Evolutionary conservation across 2,888 invertebrate species (phyloP), one percentile per base, ranked within the genome.

Genomic region (Halictus ligatus): DNA sequence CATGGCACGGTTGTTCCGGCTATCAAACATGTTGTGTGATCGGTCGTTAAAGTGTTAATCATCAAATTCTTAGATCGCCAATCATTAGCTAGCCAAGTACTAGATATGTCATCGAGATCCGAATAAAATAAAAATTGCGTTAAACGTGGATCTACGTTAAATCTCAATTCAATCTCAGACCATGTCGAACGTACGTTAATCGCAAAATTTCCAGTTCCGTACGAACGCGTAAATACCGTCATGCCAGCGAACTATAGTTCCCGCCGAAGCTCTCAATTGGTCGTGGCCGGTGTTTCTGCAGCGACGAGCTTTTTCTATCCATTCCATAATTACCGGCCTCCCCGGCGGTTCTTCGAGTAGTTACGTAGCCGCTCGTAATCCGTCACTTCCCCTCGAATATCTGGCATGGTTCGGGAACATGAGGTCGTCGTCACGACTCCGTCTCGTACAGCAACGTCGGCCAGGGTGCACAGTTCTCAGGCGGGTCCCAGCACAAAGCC

Each of bases 291-390:
- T 18, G 35, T 35, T 40, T 48, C 79, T 71, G 2, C 40, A 10
- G 35, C 46, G 60, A 46, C 46, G 18, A 15, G n/a, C 58, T 71
- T 81, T 75, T 69, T 60, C 50, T 72, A 12, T 75, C 43, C 40
- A 15, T 50, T 84, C 75, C 60, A 75, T 64, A 72, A 72, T 83
- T 75, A 75, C 58, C 48, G 72, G 48, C 69, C 74, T 50, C n/a
- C 75, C 71, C 50, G 35, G 35, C 40, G 48, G 7, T 64, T 69
- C 25, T 29, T 46, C 40, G 21, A 29, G 40, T 54, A 82, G 75
- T 71, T 21, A 73, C 46, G 75, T 58, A 73, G 79, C 58, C 58
- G 73, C 58, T 54, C 79, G 67, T 80, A 80, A 83, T 78, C 71
- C 71, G 71, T 71, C 54, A 48, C 43, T 83, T 78, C 50, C 64